Evolutionary conservation across 64 coral and sea anemone species (phyloP), one percentile per base, ranked within the genome.

Genomic region (Montipora sp.): DNA sequence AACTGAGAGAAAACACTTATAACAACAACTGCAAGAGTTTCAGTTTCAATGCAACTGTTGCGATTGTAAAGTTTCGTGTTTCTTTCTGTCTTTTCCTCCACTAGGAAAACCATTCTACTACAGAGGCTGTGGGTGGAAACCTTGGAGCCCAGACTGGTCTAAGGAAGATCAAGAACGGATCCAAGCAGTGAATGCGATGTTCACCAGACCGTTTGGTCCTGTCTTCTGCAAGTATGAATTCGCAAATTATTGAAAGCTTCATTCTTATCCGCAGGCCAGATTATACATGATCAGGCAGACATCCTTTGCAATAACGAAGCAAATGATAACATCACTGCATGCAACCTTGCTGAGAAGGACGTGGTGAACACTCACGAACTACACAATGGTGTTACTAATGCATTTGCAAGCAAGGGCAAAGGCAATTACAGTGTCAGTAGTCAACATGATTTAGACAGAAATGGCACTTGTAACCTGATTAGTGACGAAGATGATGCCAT

Each of bases 71-170:
- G 59, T 63, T 57, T 57, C 53, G 8, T 14, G 3, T 63, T 63
- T 63, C 59, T 63, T 63, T 63, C 13, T 63, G 59, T 63, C 59
- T 63, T 63, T 63, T 63, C 14, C 59, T 63, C 13, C 59, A 63
- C 59, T 15, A 63, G 59, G 59, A 63, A 63, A 63, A 63, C 53
- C 53, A 57, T 57, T 57, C 10, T 75, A 75, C 10, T 47, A 75
- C 73, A 7, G 36, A 13, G 36, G 73, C 9, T 75, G 73, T 75
- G 36, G 36, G 73, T 75, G 73, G 73, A 75, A 75, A 75, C 73
- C 73, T 13, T 44, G 36, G 36, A 24, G 73, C 7, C 23, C 36
- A 44, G 73, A 75, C 36, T 75, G 73, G 73, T 44, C 21, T 13
- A 75, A 44, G 36, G 73, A 75, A 44, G 73, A 75, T 63, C 59